Conservation (phyloP, 2,888 invertebrate genomes). For the Osedax frankpressi region DNA sequence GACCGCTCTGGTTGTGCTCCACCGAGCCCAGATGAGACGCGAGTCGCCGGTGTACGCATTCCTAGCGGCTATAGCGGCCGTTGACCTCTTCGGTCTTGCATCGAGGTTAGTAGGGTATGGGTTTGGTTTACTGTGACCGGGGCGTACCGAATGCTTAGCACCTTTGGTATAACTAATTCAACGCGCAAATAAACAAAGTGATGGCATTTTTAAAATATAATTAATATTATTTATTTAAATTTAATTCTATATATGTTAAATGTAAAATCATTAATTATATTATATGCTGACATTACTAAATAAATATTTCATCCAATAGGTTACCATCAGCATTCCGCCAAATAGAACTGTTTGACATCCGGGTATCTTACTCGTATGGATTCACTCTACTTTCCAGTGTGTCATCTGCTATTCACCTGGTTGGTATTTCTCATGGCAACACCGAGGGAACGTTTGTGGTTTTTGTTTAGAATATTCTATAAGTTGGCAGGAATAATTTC, state of each 20-base stretch:
- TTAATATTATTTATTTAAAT: not conserved
- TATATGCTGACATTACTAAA: not conserved
- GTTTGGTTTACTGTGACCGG: no score
- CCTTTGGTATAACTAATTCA: no score
- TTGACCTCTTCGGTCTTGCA: conserved; percentile 20
- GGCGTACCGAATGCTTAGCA: no score
- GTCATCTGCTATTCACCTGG: not conserved
- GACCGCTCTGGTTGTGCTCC: conserved; percentile 16
- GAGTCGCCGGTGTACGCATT: conserved; percentile 24
- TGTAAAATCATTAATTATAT: not conserved
- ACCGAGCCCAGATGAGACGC: conserved; percentile 18
- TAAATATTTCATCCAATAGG: no score
- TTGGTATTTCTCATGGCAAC: no score
- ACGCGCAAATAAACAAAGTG: no score
- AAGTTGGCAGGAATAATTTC: no score
- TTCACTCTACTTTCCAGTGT: not conserved
- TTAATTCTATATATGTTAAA: not conserved
- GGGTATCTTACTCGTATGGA: not conserved
- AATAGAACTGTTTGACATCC: not conserved
- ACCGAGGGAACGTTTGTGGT: no score
- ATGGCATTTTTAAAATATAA: no score
- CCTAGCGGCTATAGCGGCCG: conserved; percentile 23
- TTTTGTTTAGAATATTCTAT: no score
- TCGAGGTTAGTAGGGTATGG: not conserved
- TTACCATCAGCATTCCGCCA: conserved; percentile 4